These are phyloP conservation scores for Trichonephila clavipes DNA, from an alignment of 1,140 invertebrate species.

Conservation along the genomic window DNA sequence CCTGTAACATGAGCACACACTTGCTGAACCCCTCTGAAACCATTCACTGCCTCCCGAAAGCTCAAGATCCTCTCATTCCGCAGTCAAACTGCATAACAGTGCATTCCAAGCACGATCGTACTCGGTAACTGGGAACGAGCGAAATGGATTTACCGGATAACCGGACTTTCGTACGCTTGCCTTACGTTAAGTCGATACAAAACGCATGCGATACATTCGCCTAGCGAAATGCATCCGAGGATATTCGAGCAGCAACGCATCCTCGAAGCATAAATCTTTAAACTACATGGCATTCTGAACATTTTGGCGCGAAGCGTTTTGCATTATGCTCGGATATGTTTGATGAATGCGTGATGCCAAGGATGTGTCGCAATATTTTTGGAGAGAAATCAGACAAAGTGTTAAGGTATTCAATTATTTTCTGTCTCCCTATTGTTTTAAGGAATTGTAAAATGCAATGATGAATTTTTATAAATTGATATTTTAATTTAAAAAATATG, in stretches of 20 bases:
- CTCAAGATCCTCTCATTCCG: not conserved
- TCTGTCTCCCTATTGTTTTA: too few species aligned
- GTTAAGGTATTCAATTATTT: too few species aligned
- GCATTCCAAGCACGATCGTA: conserved; percentile 28
- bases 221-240: not conserved
- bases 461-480: too few species aligned
- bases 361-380: not conserved
- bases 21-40: not conserved
- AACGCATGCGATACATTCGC: not conserved
- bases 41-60: not conserved
- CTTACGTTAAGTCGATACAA: conserved; percentile 13
- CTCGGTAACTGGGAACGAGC: conserved; percentile 11
- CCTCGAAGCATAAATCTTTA: not conserved
- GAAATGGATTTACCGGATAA: conserved; percentile 37
- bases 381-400: not conserved
- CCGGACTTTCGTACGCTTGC: not conserved
- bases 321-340: not conserved
- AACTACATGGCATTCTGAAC: not conserved
- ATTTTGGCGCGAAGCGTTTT: not conserved
- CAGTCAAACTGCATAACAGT: not conserved
- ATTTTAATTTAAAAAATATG: too few species aligned
- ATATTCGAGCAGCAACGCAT: not conserved
- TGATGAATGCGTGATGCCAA: not conserved
- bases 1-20: not conserved
- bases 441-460: too few species aligned